Base-by-base conservation (phyloP, 1,140 invertebrate genomes). In the Drosophila littoralis region DNA sequence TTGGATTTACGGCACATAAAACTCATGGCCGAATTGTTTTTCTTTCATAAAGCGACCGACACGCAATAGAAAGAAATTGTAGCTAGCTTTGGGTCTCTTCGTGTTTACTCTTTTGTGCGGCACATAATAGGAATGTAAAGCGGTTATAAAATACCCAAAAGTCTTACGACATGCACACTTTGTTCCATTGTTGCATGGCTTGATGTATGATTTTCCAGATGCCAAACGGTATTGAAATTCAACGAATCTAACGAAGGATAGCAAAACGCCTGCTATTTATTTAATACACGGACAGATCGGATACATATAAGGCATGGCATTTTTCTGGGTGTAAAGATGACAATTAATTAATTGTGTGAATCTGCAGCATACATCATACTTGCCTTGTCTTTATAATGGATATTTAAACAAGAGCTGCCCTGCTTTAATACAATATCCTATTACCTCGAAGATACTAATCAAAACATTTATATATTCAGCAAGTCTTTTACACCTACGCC, bases 1-100 rank as follows among this genome's bases (percentile, higher is more conserved):
- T 33, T 48, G 43, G 33, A 33, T 43, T 75, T 59, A 75, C 54
- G 68, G 42, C 68, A 66, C 61, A 72, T 66, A 75, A 70, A 63
- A 36, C 73, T 40, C 36, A 71, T 45, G 64, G 51, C 15, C 33
- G 51, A 70, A 75, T 33, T 59, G 68, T 66, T 60, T 72, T 54
- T 36, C 51, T 55, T 63, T 58, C 38, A 32, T 35, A 45, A 46
- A 33, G 38, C 17, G 13, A 40, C 38, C 10, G 70, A 36, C 55
- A 74, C 60, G 73, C 60, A 71, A 65, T 6, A 43, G 8, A 28
- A 40, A 12, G 22, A 51, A 35, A 40, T 7, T 43, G 9, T 6
- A 45, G 36, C 46, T 40, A 32, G 48, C 32, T 40, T 40, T 22
- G 1, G 3, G 22, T 22, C 22, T 22, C 22, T 17, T 17, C 17